phyloP scores from a whole-genome alignment of 2,113 vertebrate species.

The Mesocricetus auratus region DNA sequence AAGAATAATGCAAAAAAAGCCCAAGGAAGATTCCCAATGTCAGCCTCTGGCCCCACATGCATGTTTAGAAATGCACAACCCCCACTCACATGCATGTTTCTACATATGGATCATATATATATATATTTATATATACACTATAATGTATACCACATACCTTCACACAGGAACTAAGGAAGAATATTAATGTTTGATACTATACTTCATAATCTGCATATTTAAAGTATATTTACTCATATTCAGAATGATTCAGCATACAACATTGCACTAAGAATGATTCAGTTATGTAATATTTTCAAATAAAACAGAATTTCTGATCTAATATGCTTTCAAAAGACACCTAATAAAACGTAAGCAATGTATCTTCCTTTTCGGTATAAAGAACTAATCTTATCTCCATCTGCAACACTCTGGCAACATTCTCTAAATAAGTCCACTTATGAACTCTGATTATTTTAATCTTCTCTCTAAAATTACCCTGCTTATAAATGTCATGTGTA shows the following conservation, averaged over 20 bases:
- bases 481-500: not conserved
- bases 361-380: not conserved
- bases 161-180: not conserved
- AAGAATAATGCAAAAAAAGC: not conserved
- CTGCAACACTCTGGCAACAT: conserved; percentile 12
- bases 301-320: not conserved
- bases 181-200: not conserved
- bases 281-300: not conserved
- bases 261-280: not conserved
- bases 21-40: not conserved
- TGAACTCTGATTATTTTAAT: not conserved
- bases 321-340: not conserved
- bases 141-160: not conserved
- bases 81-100: too few species aligned
- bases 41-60: too few species aligned
- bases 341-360: conserved; percentile 11
- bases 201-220: not conserved
- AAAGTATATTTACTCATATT: not conserved
- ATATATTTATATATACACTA: not conserved
- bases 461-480: not conserved
- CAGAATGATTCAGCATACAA: not conserved
- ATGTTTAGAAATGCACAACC: not conserved
- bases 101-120: not conserved
- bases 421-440: not conserved
- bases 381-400: not conserved